Base-by-base conservation (phyloP, 2,113 vertebrate species). In the Brachirus orientalis region DNA sequence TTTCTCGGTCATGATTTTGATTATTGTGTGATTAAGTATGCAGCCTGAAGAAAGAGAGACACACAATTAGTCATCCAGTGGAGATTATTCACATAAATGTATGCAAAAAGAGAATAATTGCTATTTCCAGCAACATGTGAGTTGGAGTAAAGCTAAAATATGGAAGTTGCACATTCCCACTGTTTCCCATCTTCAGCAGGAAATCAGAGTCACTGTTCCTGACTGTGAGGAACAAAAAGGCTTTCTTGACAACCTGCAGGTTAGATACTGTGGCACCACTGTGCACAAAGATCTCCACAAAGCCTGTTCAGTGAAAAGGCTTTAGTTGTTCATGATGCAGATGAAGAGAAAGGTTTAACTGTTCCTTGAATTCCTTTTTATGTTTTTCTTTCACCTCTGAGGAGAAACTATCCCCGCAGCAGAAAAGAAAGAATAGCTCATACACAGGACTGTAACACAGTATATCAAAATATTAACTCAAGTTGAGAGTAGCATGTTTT, bases 171-270 rank as follows among this genome's bases (percentile, higher is more conserved):
- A 37, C 44, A 28, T n/a, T n/a, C 16, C 22, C 18, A 55, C 12
- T 37, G 33, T 61, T n/a, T 46, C 20, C 53, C 4, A 48, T 47
- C 12, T 20, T 55, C 35, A 47, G 35, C 67, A 59, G 58, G 52
- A 63, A 53, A 37, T 45, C 52, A 0, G 20, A 20, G 56, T 45
- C 54, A 4, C 9, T 11, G 28, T 35, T 46, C 3, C 50, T 33
- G 16, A 4, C 20, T 45, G 28, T 46, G 55, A 70, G 38, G 33
- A 55, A 60, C 18, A 51, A 45, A 20, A 37, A 28, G 14, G 16
- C 45, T 48, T 36, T 46, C 50, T 51, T 40, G 14, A 45, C 13
- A 50, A 20, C 12, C 36, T 36, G 13, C 33, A 10, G 40, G 10
- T 53, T 1, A 38, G 40, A 64, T 28, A 58, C n/a, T n/a, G n/a